These are phyloP conservation scores for Leguminivora glycinivorella DNA, from an alignment of 1,140 invertebrate genomes.

Conservation along the genomic window DNA sequence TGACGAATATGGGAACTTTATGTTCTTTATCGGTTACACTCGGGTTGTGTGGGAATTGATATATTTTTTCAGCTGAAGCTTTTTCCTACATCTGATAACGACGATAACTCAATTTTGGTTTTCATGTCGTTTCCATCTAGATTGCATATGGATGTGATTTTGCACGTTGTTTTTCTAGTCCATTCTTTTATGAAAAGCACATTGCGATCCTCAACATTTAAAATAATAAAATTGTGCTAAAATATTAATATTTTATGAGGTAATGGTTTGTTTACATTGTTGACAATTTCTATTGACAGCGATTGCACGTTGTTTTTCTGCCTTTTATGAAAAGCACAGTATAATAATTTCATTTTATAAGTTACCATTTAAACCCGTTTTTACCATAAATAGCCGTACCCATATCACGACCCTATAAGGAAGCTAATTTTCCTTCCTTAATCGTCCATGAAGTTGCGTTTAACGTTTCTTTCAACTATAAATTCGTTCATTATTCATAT, in stretches of 20 bases:
- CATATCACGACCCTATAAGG: neutral
- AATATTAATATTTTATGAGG: too few relatives aligned
- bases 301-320: too few relatives aligned
- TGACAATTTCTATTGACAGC: too few relatives aligned
- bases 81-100: neutral
- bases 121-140: neutral
- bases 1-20: neutral
- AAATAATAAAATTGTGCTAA: too few relatives aligned
- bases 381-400: too few relatives aligned
- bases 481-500: constrained; percentile 3
- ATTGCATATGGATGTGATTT: neutral
- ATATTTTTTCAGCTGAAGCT: neutral
- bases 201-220: too few relatives aligned
- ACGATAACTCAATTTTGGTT: neutral
- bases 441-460: neutral
- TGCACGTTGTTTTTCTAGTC: too few relatives aligned
- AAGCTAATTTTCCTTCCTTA: neutral
- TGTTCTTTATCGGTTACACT: too few relatives aligned
- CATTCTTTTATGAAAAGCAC: too few relatives aligned
- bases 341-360: neutral
- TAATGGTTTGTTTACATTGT: too few relatives aligned
- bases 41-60: neutral
- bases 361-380: too few relatives aligned
- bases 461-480: constrained; percentile 6
- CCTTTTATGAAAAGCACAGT: too few relatives aligned